phyloP scores from a whole-genome alignment of 2,797 vertebrate species.

The Anguilla pacifica region DNA sequence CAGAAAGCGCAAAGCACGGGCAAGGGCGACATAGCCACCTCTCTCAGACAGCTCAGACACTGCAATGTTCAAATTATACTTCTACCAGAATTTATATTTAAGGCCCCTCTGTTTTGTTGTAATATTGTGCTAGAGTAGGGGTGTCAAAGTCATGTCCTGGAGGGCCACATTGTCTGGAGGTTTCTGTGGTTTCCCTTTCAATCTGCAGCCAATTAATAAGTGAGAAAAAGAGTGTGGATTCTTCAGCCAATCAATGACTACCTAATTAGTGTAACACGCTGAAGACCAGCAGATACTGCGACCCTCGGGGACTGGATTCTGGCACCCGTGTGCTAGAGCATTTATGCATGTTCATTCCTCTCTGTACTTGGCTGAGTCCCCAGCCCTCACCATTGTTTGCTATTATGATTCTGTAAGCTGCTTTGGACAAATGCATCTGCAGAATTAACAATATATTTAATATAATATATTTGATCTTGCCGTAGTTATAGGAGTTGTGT shows the following conservation, averaged over 20 bases:
- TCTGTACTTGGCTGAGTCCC: no score
- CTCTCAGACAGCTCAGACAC: background rate
- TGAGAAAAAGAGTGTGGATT: no score
- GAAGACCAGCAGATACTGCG: no score
- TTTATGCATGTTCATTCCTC: background rate
- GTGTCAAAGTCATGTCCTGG: no score
- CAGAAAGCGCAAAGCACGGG: background rate
- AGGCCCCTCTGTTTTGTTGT: no score
- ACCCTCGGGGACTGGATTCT: background rate
- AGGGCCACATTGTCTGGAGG: no score
- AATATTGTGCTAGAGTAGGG: no score
- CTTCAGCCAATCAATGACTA: background rate
- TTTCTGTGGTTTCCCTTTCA: no score
- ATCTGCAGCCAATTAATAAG: no score
- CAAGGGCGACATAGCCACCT: no score
- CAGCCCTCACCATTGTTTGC: background rate
- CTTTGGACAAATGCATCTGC: background rate
- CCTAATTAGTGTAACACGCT: background rate
- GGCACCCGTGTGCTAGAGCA: background rate
- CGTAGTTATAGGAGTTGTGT: background rate
- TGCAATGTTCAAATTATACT: no score
- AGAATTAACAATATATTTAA: background rate
- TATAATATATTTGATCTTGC: background rate
- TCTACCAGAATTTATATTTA: no score
- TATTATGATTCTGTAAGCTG: background rate